Evolutionary conservation across 2,797 vertebrate species (phyloP).

Genomic region (Hybognathus amarus): DNA sequence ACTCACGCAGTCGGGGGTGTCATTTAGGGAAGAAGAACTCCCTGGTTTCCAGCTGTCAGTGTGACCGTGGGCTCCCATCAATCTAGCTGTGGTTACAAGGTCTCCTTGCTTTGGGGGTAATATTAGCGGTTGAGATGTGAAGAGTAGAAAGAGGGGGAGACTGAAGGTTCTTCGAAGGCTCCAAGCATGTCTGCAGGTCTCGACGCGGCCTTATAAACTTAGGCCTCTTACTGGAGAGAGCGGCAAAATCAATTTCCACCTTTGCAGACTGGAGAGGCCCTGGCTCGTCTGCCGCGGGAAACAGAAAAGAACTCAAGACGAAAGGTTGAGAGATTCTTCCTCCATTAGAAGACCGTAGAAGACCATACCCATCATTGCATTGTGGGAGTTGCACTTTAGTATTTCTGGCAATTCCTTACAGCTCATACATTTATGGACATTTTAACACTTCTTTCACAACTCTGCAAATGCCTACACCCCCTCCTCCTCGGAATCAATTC

Average conservation of each 20-base stretch:
- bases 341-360: conserved; percentile 28
- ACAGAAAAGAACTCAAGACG: conserved; percentile 44
- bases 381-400: conserved; percentile 25
- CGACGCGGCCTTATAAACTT: conserved; percentile 50
- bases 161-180: conserved; percentile 41
- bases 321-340: conserved; percentile 30
- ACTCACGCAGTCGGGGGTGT: conserved; percentile 47
- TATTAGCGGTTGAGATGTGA: conserved; percentile 44
- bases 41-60: conserved; percentile 32
- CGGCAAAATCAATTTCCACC: conserved; percentile 54
- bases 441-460: conserved; percentile 38
- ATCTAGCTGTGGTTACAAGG: conserved; percentile 53
- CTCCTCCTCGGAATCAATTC: conserved; percentile 48
- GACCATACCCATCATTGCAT: conserved; percentile 16
- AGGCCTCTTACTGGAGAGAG: conserved; percentile 51
- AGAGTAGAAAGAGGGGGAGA: conserved; percentile 3
- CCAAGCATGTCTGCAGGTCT: conserved; percentile 54
- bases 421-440: conserved; percentile 53
- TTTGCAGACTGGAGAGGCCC: conserved; percentile 38
- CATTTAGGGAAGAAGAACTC: conserved; percentile 46
- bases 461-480: conserved; percentile 35
- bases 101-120: conserved; percentile 26
- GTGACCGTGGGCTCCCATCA: conserved; percentile 31
- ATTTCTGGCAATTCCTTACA: conserved; percentile 38
- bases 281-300: conserved; percentile 38